Evolutionary conservation across 2,888 invertebrate species (phyloP).

Genomic region (Ceramica pisi): DNA sequence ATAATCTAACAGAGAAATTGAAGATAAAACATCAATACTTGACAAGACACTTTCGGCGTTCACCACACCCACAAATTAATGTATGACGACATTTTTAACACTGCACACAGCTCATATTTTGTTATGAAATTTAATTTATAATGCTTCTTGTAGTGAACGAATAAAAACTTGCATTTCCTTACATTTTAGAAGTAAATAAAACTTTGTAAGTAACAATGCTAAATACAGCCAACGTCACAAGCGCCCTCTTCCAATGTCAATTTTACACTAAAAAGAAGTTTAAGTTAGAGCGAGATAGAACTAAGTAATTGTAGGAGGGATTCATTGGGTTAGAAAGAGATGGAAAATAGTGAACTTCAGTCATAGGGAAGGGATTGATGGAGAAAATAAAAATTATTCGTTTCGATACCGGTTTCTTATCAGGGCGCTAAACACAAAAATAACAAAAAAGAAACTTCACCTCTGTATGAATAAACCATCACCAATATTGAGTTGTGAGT

Average conservation of each 20-base stretch:
- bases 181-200: conserved; percentile 67
- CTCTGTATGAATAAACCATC: neutral
- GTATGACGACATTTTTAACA: conserved; percentile 66
- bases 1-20: conserved; percentile 74
- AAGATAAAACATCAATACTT: conserved; percentile 74
- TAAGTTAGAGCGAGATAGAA: conserved; percentile 70
- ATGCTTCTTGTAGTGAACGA: conserved; percentile 1
- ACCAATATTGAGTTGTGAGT: neutral
- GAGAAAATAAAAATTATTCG: conserved; percentile 56
- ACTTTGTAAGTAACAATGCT: conserved; percentile 50
- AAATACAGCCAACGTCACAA: conserved; percentile 70
- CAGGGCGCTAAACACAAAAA: conserved; percentile 62
- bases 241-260: conserved; percentile 80
- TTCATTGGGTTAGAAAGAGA: conserved; percentile 72
- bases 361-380: conserved; percentile 71
- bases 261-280: conserved; percentile 80
- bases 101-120: conserved; percentile 20
- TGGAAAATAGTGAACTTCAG: conserved; percentile 47
- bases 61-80: conserved; percentile 86
- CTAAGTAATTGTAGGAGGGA: conserved; percentile 18
- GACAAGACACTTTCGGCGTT: conserved; percentile 77
- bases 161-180: conserved; percentile 63
- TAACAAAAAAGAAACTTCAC: conserved; percentile 17
- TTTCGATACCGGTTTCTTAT: conserved; percentile 80
- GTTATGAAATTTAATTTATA: conserved; percentile 2